Evolutionary conservation across 2,113 vertebrate genomes (phyloP), one percentile per base, ranked within the genome.

Genomic region (Ageneiosus marmoratus): DNA sequence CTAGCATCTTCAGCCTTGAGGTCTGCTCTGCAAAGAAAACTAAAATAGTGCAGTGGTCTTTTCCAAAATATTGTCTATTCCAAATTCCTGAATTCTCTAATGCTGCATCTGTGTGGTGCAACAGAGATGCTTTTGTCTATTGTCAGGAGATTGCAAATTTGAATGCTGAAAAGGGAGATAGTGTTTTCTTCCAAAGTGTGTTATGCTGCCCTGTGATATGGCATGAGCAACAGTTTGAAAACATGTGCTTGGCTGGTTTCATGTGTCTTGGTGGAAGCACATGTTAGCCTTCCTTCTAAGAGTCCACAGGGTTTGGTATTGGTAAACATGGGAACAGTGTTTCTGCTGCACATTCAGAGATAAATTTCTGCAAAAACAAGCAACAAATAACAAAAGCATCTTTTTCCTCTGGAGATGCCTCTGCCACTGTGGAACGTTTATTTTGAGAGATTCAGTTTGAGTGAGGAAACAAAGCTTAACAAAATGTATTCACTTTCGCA

Each of bases 391-490:
- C 29, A 37, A 44, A 77, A 70, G 44, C 77, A 5, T 13, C 69
- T 24, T 24, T n/a, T 6, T 15, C 50, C 32, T 2, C 15, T 15
- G 46, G 46, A 74, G 13, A 74, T 74, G 27, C 46, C 29, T 76
- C 50, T 75, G 50, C 10, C 48, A 22, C 48, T 50, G 48, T 34
- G 50, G 3, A 76, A 29, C 0, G 4, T 24, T 34, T 9, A 55
- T 34, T 76, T 1, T 20, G 29, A 55, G 48, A 22, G 48, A 55
- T 76, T 55, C 8, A 1, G 50, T 75, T 53, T 34, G 73, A 34
- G 11, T 79, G 53, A 62, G 18, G 69, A 81, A 55, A 48, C 62
- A 63, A 3, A 77, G 48, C 55, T 51, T 73, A 51, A 65, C 15
- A 65, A 72, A 80, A 70, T 16, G 12, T 1, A 32, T 65, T 86